Evolutionary conservation across 2,113 vertebrate genomes (phyloP).

Genomic region (Hiodon tergisus): DNA sequence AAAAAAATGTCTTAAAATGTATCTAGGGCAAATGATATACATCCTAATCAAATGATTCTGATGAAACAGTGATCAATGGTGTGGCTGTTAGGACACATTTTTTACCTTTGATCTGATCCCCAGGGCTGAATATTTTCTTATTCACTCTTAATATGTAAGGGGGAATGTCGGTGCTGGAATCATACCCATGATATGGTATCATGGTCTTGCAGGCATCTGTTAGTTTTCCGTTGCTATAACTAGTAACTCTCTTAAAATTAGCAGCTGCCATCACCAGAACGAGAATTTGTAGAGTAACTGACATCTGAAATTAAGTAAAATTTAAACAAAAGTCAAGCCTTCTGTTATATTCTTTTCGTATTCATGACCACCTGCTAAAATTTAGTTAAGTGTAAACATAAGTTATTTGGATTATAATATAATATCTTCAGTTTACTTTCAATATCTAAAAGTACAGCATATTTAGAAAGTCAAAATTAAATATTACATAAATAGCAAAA

Average conservation of each 20-base stretch:
- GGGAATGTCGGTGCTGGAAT: slow-evolving; percentile 42
- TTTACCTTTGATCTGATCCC: slow-evolving; percentile 71
- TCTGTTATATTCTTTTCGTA: too few species aligned
- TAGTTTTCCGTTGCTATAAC: slow-evolving; percentile 67
- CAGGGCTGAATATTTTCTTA: slow-evolving; percentile 58
- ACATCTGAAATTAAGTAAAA: slow-evolving; percentile 52
- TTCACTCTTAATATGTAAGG: slow-evolving; percentile 62
- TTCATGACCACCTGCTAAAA: too few species aligned
- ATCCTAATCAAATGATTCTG: not conserved
- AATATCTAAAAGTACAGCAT: too few species aligned
- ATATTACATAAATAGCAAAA: too few species aligned
- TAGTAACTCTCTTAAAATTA: slow-evolving; percentile 28
- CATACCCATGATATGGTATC: slow-evolving; percentile 61
- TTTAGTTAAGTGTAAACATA: too few species aligned
- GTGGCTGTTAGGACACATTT: not conserved
- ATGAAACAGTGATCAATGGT: not conserved
- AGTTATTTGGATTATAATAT: too few species aligned
- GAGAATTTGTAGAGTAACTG: slow-evolving; percentile 23
- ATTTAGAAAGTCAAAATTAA: too few species aligned
- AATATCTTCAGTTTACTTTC: too few species aligned
- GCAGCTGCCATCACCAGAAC: slow-evolving; percentile 31
- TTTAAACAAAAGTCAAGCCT: too few species aligned
- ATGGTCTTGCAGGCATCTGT: slow-evolving; percentile 61
- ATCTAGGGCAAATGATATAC: not conserved
- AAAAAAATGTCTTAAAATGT: not conserved